phyloP scores from a whole-genome alignment of 2,888 invertebrate species.

The Drosophila helvetica region DNA sequence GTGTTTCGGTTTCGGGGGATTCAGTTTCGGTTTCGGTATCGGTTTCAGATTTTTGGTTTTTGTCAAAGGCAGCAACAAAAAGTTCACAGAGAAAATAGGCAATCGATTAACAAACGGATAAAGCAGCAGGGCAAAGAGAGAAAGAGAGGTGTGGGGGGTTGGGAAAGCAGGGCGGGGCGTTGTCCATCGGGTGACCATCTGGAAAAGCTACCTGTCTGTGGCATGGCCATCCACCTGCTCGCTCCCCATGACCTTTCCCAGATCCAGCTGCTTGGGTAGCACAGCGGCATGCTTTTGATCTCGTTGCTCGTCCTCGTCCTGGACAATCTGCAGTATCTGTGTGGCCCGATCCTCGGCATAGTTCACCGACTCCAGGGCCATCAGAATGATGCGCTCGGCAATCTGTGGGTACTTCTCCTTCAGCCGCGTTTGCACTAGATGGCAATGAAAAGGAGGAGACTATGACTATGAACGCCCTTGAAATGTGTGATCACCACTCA shows the following conservation, averaged over 20 bases:
- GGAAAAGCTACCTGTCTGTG: slow-evolving; percentile 51
- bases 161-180: slow-evolving; percentile 20
- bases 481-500: slow-evolving; percentile 81
- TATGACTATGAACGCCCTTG: not conserved
- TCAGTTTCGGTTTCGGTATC: not conserved
- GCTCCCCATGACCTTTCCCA: slow-evolving; percentile 10
- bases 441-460: not conserved
- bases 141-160: slow-evolving; percentile 3
- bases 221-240: slow-evolving; percentile 55
- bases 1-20: slow-evolving; percentile 28
- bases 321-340: slow-evolving; percentile 89
- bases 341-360: slow-evolving; percentile 92
- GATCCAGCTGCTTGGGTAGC: slow-evolving; percentile 22
- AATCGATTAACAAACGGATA: slow-evolving; percentile 69
- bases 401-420: slow-evolving; percentile 90
- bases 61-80: slow-evolving; percentile 69
- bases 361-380: slow-evolving; percentile 94
- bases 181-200: slow-evolving; percentile 6
- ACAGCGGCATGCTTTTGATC: slow-evolving; percentile 62
- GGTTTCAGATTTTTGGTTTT: slow-evolving; percentile 11
- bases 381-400: slow-evolving; percentile 91
- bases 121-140: slow-evolving; percentile 48
- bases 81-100: slow-evolving; percentile 69
- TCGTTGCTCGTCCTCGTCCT: slow-evolving; percentile 86
- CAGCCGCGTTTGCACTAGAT: slow-evolving; percentile 88